These are phyloP conservation scores for Macrochelys suwanniensis DNA, from an alignment of 2,797 vertebrate genomes.

Conservation along the genomic window DNA sequence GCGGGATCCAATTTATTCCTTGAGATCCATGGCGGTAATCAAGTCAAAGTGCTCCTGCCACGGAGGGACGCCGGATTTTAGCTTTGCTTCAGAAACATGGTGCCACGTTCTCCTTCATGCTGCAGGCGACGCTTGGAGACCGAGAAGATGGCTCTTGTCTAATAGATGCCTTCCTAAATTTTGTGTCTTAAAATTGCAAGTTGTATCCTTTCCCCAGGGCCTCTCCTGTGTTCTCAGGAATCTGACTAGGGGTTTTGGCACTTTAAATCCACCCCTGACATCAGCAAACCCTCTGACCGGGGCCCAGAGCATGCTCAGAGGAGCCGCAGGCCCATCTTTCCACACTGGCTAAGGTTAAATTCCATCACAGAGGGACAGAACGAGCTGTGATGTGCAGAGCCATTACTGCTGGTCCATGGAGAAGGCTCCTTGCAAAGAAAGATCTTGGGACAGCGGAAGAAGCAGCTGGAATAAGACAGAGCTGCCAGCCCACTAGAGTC, in stretches of 20 bases:
- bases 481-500: background rate
- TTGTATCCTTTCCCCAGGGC: background rate
- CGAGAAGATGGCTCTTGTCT: background rate
- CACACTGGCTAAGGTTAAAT: background rate
- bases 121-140: rapidly evolving
- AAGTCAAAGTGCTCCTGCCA: rapidly evolving
- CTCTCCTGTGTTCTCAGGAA: background rate
- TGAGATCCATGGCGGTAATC: rapidly evolving
- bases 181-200: background rate
- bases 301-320: background rate
- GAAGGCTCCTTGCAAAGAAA: background rate
- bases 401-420: background rate
- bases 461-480: background rate
- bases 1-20: background rate
- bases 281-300: background rate
- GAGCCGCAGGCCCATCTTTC: background rate
- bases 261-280: background rate
- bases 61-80: background rate
- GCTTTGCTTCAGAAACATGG: background rate
- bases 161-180: background rate
- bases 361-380: background rate
- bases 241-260: background rate
- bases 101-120: rapidly evolving
- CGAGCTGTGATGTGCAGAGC: background rate
- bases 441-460: background rate